Base-by-base conservation (phyloP, 2,797 vertebrate genomes). In the Apogon hyalosoma region DNA sequence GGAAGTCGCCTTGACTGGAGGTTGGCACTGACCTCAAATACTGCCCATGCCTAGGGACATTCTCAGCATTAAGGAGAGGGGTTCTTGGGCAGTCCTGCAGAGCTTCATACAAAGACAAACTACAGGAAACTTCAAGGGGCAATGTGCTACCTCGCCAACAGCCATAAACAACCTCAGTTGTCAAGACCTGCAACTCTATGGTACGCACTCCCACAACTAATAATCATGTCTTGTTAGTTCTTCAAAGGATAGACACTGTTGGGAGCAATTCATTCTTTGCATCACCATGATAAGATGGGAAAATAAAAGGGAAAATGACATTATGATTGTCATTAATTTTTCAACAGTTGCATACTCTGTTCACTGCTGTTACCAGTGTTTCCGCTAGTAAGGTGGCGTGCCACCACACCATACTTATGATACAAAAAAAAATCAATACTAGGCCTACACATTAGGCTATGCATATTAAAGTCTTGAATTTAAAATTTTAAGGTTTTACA, bases 61-160 rank as follows among this genome's bases (percentile, higher is more conserved):
- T 41, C 69, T 39, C 46, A 24, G 55, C 60, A 61, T 71, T 46
- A 61, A 75, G 68, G 65, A 7, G 11, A 56, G 51, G 54, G 43
- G 31, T 80, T 82, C 70, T 55, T 50, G 45, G 68, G 72, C 67
- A 73, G 63, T 71, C 62, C 19, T 36, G 13, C 24, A 11, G 15
- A 73, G 70, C 63, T 67, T 38, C 68, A 72, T 46, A 56, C 53
- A 47, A 54, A 57, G 43, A 54, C 72, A 33, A 38, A 57, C 47
- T 41, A 41, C 19, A 36, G 68, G 46, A 78, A 67, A 46, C 40
- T 59, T 66, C 38, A 70, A 63, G 19, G 50, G 56, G 57, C 56
- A 54, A 41, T 24, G 61, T n/a, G 43, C 12, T 45, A 80, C 83
- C 79, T 86, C 84, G 80, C 85, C 64, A 56, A 54, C 33, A 79